Conservation (phyloP, 2,888 invertebrate genomes). For the Orthosia gothica region DNA sequence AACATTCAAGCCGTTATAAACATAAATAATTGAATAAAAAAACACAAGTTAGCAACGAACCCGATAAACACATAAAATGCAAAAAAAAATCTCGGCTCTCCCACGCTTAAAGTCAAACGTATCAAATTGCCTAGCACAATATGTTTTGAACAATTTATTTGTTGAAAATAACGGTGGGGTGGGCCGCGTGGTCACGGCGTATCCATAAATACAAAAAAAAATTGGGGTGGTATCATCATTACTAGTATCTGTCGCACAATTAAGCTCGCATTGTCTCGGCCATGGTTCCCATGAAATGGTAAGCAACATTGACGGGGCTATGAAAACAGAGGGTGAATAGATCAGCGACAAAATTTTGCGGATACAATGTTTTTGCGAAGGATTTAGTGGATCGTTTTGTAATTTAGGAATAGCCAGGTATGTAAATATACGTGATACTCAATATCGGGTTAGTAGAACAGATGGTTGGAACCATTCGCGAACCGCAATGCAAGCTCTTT, state of each 20-base stretch:
- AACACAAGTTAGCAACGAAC: not conserved
- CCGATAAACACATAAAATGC: slow-evolving; percentile 47
- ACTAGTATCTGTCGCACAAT: slow-evolving; percentile 90
- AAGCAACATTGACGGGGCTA: slow-evolving; percentile 64
- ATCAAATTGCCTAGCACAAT: slow-evolving; percentile 85
- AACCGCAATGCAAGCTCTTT: too few relatives aligned
- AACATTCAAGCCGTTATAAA: not conserved
- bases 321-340: slow-evolving; percentile 27
- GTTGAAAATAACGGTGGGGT: slow-evolving; percentile 84
- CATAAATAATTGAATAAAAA: not conserved
- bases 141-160: slow-evolving; percentile 88
- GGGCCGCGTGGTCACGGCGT: slow-evolving; percentile 84
- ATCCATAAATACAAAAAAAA: slow-evolving; percentile 82
- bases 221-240: slow-evolving; percentile 82
- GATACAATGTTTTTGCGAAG: not conserved
- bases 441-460: too few relatives aligned
- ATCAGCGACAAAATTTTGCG: not conserved
- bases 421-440: not conserved
- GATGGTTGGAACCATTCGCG: too few relatives aligned
- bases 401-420: not conserved
- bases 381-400: not conserved
- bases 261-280: slow-evolving; percentile 87
- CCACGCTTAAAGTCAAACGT: slow-evolving; percentile 84
- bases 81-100: slow-evolving; percentile 72
- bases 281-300: slow-evolving; percentile 89